phyloP scores from a whole-genome alignment of 1,140 invertebrate species.

The Zaprionus davidi region DNA sequence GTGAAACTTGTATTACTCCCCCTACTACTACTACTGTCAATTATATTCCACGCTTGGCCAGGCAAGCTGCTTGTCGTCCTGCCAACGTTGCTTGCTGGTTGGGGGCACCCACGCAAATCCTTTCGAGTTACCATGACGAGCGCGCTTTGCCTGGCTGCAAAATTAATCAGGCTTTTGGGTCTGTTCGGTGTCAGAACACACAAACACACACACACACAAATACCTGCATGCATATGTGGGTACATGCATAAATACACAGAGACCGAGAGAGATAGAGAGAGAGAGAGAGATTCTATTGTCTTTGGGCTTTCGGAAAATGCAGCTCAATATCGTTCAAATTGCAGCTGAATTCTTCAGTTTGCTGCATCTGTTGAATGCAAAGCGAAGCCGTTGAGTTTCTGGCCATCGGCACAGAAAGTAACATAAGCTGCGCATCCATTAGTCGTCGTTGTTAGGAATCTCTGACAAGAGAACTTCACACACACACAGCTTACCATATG shows the following conservation, averaged over 20 bases:
- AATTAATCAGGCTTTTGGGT: slow-evolving; percentile 39
- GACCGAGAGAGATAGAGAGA: too few species aligned
- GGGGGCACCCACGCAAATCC: slow-evolving; percentile 36
- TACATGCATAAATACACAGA: neutral
- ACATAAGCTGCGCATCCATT: slow-evolving; percentile 32
- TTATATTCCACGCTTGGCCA: slow-evolving; percentile 22
- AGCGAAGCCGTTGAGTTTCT: neutral
- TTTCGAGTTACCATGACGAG: slow-evolving; percentile 29
- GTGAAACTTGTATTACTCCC: slow-evolving; percentile 5
- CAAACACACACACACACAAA: neutral
- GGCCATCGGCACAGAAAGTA: slow-evolving; percentile 7
- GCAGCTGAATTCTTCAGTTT: slow-evolving; percentile 8
- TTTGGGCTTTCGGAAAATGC: slow-evolving; percentile 18
- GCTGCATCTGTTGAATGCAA: slow-evolving; percentile 18
- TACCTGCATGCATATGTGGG: neutral
- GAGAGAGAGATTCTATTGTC: slow-evolving; percentile 30
- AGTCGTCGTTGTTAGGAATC: slow-evolving; percentile 36
- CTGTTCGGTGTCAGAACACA: neutral
- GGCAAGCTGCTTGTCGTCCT: slow-evolving; percentile 30
- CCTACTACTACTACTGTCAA: slow-evolving; percentile 7
- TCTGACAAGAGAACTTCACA: slow-evolving; percentile 12
- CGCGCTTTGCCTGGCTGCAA: slow-evolving; percentile 15
- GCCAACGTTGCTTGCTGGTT: slow-evolving; percentile 11
- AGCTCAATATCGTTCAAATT: slow-evolving; percentile 21
- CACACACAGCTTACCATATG: slow-evolving; percentile 7